phyloP scores from a whole-genome alignment of 1,140 invertebrate genomes.

The Sipha flava region DNA sequence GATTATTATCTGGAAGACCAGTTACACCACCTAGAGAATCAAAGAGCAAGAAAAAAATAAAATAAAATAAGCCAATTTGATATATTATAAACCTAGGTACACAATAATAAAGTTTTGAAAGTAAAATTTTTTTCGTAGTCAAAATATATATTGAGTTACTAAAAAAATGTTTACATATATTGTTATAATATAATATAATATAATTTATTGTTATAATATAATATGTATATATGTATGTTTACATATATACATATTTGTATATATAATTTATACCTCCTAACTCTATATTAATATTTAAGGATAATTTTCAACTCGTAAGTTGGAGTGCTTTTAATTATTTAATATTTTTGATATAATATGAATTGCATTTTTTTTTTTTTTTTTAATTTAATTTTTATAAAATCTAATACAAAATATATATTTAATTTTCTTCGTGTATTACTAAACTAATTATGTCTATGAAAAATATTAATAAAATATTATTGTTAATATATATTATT shows the following conservation, averaged over 20 bases:
- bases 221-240: too few species aligned
- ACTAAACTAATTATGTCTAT: not conserved
- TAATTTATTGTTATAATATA: too few species aligned
- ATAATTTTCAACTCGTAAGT: constrained; percentile 17
- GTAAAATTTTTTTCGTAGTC: not conserved
- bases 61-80: constrained; percentile 37
- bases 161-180: constrained; percentile 16
- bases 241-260: too few species aligned
- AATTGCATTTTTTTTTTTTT: constrained; percentile 8
- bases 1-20: constrained; percentile 69
- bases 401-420: not conserved
- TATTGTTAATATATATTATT: not conserved
- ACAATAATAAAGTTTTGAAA: constrained; percentile 20
- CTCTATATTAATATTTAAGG: not conserved
- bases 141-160: constrained; percentile 15
- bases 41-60: constrained; percentile 81
- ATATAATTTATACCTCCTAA: constrained; percentile 15
- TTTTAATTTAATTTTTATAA: not conserved
- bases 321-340: constrained; percentile 12
- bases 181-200: too few species aligned
- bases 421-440: constrained; percentile 11
- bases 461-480: not conserved
- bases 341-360: constrained; percentile 26
- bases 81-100: constrained; percentile 10
- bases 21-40: constrained; percentile 82